Evolutionary conservation across 2,888 invertebrate species (phyloP), one percentile per base, ranked within the genome.

Genomic region (Rhimphoctona megacephalus): DNA sequence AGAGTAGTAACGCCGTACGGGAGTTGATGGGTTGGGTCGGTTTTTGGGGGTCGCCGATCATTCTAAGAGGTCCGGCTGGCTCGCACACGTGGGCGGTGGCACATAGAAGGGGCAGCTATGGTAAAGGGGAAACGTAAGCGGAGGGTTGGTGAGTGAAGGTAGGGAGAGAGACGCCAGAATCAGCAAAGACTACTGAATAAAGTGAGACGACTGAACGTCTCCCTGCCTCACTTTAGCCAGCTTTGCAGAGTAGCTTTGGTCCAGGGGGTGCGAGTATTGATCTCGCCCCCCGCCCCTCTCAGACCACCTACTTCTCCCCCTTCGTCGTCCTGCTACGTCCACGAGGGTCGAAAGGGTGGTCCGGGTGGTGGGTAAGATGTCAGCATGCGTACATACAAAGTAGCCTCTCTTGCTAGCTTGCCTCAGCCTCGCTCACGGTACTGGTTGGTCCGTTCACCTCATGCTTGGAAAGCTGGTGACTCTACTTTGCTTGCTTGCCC

Each of bases 301-400:
- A 85, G 30, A 61, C 76, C 72, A 69, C 87, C 80, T 85, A 85
- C 86, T 86, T 81, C 30, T 61, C 36, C 85, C 87, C 85, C 78
- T 81, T 74, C 81, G 61, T 79, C 83, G 76, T 76, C 81, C 80
- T 73, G 33, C 85, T 81, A 89, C 90, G 89, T 90, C 90, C 88
- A 90, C 89, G 89, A 89, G 87, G 88, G 89, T 87, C 81, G 90
- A 90, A 89, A 89, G 91, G 91, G 92, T 90, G 90, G 90, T 89
- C 90, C 88, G 88, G 86, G 90, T 92, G 93, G 91, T 91, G 93
- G 93, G 92, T 94, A 93, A 93, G 93, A 93, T 93, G 93, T 93
- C 93, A 92, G 94, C 93, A 91, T 94, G 94, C 93, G 94, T 94
- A 94, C 94, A 94, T 93, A 94, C 93, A 94, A 94, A 94, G 93